phyloP scores from a whole-genome alignment of 1,140 invertebrate species.

The Ectropis grisescens region DNA sequence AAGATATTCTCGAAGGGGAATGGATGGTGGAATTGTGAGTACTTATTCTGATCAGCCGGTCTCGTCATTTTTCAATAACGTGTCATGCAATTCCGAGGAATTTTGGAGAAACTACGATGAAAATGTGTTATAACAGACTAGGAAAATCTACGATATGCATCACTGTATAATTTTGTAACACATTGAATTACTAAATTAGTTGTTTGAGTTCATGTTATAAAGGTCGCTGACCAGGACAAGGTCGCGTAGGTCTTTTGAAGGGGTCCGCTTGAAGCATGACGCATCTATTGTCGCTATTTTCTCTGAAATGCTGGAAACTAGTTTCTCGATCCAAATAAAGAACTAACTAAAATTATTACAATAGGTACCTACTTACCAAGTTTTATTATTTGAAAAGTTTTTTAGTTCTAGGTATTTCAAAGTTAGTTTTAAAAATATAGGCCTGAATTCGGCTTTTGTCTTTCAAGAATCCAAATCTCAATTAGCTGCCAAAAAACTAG shows the following conservation, averaged over 20 bases:
- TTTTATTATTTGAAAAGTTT: no score
- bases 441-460: no score
- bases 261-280: no score
- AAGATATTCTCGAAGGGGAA: constrained; percentile 53
- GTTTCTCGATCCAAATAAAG: no score
- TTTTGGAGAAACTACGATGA: background rate
- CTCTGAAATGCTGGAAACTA: no score
- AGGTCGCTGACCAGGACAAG: constrained; percentile 42
- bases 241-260: constrained; percentile 25
- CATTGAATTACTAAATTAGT: background rate
- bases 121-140: background rate
- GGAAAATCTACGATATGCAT: background rate
- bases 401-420: no score
- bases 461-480: no score
- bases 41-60: constrained; percentile 29
- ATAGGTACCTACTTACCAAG: no score
- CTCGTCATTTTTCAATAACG: constrained; percentile 33
- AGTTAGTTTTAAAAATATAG: no score
- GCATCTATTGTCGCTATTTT: no score
- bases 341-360: no score
- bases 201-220: constrained; percentile 5
- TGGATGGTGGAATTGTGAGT: constrained; percentile 67
- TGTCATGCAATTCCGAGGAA: constrained; percentile 26
- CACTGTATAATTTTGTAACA: background rate
- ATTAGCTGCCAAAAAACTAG: no score